phyloP scores from a whole-genome alignment of 2,113 vertebrate species.

The Gadus macrocephalus region DNA sequence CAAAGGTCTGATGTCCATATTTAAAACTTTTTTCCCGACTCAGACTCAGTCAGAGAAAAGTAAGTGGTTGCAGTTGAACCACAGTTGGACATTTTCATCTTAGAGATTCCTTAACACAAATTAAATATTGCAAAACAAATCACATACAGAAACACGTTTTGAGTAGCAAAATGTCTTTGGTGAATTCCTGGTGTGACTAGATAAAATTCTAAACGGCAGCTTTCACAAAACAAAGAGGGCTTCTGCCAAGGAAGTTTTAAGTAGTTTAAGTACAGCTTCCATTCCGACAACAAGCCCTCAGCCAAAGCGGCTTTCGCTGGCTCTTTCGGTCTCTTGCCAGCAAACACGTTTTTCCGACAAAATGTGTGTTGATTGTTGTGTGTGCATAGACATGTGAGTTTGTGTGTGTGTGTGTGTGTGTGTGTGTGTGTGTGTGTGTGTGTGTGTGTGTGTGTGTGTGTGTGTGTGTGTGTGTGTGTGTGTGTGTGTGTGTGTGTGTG shows the following conservation, averaged over 20 bases:
- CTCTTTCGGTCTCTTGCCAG: conserved; percentile 44
- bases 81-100: no score
- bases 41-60: no score
- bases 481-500: neutral
- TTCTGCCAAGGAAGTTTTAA: conserved; percentile 48
- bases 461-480: no score
- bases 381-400: conserved; percentile 24
- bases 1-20: no score
- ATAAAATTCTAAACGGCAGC: conserved; percentile 47
- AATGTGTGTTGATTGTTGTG: conserved; percentile 35
- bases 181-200: conserved; percentile 43
- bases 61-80: neutral
- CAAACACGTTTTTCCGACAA: conserved; percentile 53
- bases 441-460: conserved; percentile 2
- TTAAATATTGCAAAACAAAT: no score
- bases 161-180: conserved; percentile 26
- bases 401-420: neutral
- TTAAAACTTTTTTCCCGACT: no score
- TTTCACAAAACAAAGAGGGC: conserved; percentile 45
- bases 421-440: conserved; percentile 1
- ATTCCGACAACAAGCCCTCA: conserved; percentile 52
- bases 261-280: conserved; percentile 42
- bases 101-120: no score
- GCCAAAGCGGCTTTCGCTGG: conserved; percentile 58
- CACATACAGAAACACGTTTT: conserved; percentile 25